A percentile compares a stretch with the other conserved stretches of the same genome.
Evolutionary conservation across 2,888 invertebrate species (phyloP).

Genomic region (Sycophila texana): DNA sequence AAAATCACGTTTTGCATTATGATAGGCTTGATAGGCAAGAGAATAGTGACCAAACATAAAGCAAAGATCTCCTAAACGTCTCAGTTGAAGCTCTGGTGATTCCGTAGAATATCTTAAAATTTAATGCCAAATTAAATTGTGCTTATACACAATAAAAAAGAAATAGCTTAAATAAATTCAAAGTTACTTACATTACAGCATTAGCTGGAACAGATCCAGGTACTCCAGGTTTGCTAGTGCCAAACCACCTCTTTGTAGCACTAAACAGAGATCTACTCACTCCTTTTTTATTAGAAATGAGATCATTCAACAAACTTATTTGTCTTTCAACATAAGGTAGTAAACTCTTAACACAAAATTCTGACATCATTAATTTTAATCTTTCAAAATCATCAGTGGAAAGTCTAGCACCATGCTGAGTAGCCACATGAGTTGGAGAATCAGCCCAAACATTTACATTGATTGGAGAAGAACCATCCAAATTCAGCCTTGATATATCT

Average conservation of each 20-base stretch:
- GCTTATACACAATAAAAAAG: constrained; percentile 1
- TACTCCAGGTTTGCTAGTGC: constrained; percentile 89
- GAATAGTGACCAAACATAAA: constrained; percentile 97
- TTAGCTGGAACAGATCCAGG: constrained; percentile 82
- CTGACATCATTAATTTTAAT: constrained; percentile 88
- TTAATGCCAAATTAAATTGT: constrained; percentile 7
- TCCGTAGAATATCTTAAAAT: constrained; percentile 84
- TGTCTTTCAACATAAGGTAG: constrained; percentile 95
- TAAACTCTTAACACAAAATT: constrained; percentile 90
- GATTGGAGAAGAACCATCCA: constrained; percentile 66
- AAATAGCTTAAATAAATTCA: constrained; percentile 3
- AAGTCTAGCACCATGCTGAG: constrained; percentile 86
- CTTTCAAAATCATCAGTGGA: constrained; percentile 90
- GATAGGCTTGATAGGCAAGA: constrained; percentile 94
- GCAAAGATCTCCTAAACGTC: constrained; percentile 95
- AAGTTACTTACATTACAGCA: constrained; percentile 85
- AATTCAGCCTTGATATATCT: constrained; percentile 55
- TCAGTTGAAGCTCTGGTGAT: constrained; percentile 93
- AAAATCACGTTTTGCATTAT: constrained; percentile 97
- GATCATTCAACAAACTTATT: constrained; percentile 87
- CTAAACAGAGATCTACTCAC: constrained; percentile 94
- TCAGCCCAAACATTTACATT: constrained; percentile 80
- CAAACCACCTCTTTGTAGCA: constrained; percentile 97
- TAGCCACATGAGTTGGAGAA: constrained; percentile 77
- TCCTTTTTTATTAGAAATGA: constrained; percentile 91